phyloP scores from a whole-genome alignment of 1,140 invertebrate species.

The Spodoptera frugiperda region DNA sequence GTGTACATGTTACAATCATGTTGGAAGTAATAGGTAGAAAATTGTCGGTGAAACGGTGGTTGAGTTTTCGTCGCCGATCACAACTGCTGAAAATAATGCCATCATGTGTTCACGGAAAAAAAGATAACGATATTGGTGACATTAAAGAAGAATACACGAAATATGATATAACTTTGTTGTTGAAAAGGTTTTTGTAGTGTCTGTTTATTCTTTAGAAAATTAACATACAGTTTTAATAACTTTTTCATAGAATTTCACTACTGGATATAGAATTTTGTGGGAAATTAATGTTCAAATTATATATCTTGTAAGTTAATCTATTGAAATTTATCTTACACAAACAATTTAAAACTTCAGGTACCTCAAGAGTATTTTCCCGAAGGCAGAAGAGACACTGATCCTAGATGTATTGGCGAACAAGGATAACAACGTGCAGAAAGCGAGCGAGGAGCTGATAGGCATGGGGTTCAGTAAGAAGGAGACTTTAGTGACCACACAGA shows the following conservation, averaged over 20 bases:
- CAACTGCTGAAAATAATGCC: conserved; percentile 1
- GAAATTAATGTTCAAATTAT: too few relatives aligned
- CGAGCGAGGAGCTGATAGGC: conserved; percentile 91
- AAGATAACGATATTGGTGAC: not conserved
- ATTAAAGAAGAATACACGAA: not conserved
- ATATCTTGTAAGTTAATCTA: too few relatives aligned
- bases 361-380: conserved; percentile 96
- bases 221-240: too few relatives aligned
- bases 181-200: not conserved
- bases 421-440: conserved; percentile 95
- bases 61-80: not conserved
- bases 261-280: too few relatives aligned
- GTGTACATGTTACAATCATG: not conserved
- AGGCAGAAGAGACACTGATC: conserved; percentile 95
- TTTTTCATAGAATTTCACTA: too few relatives aligned
- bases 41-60: not conserved
- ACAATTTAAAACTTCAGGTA: conserved; percentile 87
- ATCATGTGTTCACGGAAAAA: not conserved
- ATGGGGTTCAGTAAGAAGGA: conserved; percentile 94
- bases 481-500: conserved; percentile 83
- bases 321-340: too few relatives aligned
- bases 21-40: not conserved
- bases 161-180: not conserved
- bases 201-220: too few relatives aligned
- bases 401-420: conserved; percentile 93